Percentiles rank a stretch among this genome's conserved stretches.
phyloP scores from a whole-genome alignment of 2,888 invertebrate species.

The Microdon myrmicae region DNA sequence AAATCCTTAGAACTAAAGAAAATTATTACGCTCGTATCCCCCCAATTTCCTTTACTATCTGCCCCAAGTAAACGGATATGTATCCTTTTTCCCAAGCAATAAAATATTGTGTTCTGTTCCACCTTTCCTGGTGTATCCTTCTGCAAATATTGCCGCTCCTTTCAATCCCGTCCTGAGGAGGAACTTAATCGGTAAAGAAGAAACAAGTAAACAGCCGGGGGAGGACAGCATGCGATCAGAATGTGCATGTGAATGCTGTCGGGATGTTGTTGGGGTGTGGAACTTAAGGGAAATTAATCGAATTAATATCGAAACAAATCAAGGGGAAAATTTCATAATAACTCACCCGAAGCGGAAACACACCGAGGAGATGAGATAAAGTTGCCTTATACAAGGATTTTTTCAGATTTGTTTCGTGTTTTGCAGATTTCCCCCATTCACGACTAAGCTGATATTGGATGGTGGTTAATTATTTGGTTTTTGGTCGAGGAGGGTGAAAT shows the following conservation, averaged over 20 bases:
- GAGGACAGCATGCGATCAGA: too few relatives aligned
- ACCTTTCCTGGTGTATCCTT: conserved; percentile 7
- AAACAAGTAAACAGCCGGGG: conserved; percentile 10
- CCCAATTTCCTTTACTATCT: too few relatives aligned
- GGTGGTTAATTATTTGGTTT: conserved; percentile 36
- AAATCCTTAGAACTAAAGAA: background rate
- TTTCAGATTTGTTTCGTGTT: too few relatives aligned
- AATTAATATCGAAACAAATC: conserved; percentile 53
- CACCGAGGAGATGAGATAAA: conserved; percentile 36
- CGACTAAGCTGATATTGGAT: too few relatives aligned
- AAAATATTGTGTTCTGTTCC: conserved; percentile 37
- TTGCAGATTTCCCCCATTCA: too few relatives aligned
- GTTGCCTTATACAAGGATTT: conserved; percentile 28
- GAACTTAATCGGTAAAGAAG: conserved; percentile 34
- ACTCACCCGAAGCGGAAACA: conserved; percentile 36
- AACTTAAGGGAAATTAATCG: conserved; percentile 44
- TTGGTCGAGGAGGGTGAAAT: conserved; percentile 7
- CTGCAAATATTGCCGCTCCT: background rate
- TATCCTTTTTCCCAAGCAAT: conserved; percentile 51
- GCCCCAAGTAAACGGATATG: conserved; percentile 36
- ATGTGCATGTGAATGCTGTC: too few relatives aligned
- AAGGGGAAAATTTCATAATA: conserved; percentile 49
- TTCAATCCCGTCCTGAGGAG: conserved; percentile 30
- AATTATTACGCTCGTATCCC: conserved; percentile 34
- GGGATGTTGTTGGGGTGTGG: too few relatives aligned